These are phyloP conservation scores for Melanostigma gelatinosum DNA, from an alignment of 2,113 vertebrate genomes.

Conservation along the genomic window DNA sequence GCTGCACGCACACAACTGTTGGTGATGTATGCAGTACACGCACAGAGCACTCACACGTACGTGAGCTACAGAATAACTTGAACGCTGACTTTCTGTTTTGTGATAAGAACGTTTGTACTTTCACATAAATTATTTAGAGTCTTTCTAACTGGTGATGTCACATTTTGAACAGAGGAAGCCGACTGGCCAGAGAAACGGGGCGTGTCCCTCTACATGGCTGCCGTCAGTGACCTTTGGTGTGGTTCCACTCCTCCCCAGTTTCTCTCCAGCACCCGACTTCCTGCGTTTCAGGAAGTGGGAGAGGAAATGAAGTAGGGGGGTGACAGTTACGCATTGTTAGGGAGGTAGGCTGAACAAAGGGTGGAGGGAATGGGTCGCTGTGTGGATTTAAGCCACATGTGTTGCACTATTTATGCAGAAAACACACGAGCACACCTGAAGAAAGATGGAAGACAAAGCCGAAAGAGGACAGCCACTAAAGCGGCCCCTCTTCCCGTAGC, in stretches of 20 bases:
- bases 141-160: neutral
- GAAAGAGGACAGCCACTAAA: neutral
- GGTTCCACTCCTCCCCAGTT: conserved; percentile 15
- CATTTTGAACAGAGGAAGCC: conserved; percentile 35
- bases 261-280: conserved; percentile 55
- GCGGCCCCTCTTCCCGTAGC: neutral
- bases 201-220: conserved; percentile 10
- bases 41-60: neutral
- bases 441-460: neutral
- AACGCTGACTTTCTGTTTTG: neutral
- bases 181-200: conserved; percentile 21
- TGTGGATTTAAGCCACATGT: conserved; percentile 17
- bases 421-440: neutral
- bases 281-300: conserved; percentile 65
- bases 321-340: conserved; percentile 62
- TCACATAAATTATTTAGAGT: neutral
- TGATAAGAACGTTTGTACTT: neutral
- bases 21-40: neutral
- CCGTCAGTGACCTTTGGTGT: conserved; percentile 34
- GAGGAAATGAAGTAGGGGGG: conserved; percentile 58
- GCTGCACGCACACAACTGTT: neutral
- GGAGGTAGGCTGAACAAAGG: conserved; percentile 52
- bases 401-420: neutral
- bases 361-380: conserved; percentile 39
- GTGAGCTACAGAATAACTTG: neutral